These are phyloP conservation scores for Sabatieria punctata DNA, from an alignment of 2,888 invertebrate genomes.

Conservation along the genomic window DNA sequence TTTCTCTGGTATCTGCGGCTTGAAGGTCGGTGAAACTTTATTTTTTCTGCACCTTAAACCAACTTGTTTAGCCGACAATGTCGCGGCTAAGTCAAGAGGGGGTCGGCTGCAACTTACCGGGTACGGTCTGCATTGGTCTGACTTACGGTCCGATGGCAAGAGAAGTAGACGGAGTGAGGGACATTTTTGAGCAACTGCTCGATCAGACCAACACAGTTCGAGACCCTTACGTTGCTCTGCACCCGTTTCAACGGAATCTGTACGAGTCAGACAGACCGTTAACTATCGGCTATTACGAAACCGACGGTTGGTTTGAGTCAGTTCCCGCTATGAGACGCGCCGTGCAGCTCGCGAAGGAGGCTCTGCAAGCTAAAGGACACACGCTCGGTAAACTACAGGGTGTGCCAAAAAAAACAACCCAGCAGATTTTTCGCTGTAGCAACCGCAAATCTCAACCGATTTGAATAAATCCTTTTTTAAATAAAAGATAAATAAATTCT, in stretches of 20 bases:
- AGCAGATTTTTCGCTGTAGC: too few species aligned
- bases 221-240: background rate
- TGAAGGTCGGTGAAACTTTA: conserved; percentile 15
- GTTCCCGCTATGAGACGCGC: conserved; percentile 23
- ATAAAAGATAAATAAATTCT: too few species aligned
- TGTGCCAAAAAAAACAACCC: too few species aligned
- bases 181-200: background rate
- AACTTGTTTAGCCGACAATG: too few species aligned
- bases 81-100: too few species aligned
- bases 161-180: background rate
- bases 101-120: too few species aligned
- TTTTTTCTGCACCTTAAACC: background rate
- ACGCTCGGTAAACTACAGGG: too few species aligned
- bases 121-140: background rate
- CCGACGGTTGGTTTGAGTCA: background rate
- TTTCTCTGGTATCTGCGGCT: conserved; percentile 36
- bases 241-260: background rate
- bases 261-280: background rate
- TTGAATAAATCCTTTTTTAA: too few species aligned
- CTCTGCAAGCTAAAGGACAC: conserved; percentile 24
- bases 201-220: background rate
- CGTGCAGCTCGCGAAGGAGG: conserved; percentile 20
- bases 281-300: background rate
- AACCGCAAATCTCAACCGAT: too few species aligned
- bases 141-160: conserved; percentile 3